Base-by-base conservation (phyloP, 2,113 vertebrate genomes). In the Stictonetta naevosa region DNA sequence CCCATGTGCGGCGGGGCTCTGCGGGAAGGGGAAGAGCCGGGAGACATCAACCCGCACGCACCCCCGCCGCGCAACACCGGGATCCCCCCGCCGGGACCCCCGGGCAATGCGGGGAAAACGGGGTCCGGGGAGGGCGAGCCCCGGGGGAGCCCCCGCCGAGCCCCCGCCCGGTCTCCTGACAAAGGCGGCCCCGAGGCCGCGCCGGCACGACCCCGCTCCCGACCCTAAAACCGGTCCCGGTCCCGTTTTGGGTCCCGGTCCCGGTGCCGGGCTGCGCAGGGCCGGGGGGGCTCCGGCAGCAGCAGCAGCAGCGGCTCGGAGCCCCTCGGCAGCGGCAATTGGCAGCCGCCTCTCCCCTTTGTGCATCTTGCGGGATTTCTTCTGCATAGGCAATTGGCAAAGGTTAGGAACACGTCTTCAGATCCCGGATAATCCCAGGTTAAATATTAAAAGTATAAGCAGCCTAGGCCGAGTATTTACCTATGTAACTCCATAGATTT, bases 391-490 rank as follows among this genome's bases (percentile, higher is more conserved):
- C 97, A 96, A 91, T 92, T 58, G 50, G 95, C 97, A 97, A 98
- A 98, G 97, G 97, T 98, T 98, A 97, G 96, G 73, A 58, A 90
- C 46, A 78, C 96, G 86, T 88, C 87, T 92, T 84, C 75, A 53
- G 93, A 97, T 96, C 93, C 92, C 18, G 44, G 31, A 33, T 97
- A 97, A 98, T 97, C 97, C 97, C 69, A 94, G 90, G 94, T 95
- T 98, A 97, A 98, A 97, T 97, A 97, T 96, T 97, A 97, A 97
- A 96, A 96, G 94, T 95, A 96, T 93, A 96, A 96, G 95, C 93
- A 93, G 94, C 94, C 90, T 80, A 83, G 84, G 95, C 91, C 82
- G 92, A 89, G 90, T 97, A 96, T 98, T 98, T 97, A 95, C 96
- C 95, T 72, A 71, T 58, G 95, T 93, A 96, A 92, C 95, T 66